phyloP scores from a whole-genome alignment of 1,140 invertebrate genomes.

The Mercenaria mercenaria region DNA sequence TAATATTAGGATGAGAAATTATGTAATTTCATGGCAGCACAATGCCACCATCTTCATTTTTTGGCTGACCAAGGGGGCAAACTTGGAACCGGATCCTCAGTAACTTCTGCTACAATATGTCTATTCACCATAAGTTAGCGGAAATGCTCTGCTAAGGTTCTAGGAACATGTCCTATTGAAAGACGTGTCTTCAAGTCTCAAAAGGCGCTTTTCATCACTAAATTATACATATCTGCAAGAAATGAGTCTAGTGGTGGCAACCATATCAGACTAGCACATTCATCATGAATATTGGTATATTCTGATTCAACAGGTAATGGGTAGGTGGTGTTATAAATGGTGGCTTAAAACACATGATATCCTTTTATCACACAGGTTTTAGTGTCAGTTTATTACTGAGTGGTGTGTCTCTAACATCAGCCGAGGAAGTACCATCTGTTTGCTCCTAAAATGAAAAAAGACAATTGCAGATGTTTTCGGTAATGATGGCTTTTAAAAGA shows the following conservation, averaged over 20 bases:
- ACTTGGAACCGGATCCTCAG: slow-evolving; percentile 22
- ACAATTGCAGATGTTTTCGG: too few species aligned
- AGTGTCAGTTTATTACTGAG: not conserved
- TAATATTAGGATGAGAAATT: not conserved
- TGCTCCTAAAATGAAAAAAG: not conserved
- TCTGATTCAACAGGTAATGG: not conserved
- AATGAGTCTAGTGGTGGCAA: not conserved
- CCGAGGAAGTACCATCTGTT: not conserved
- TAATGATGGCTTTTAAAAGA: too few species aligned
- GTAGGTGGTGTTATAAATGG: not conserved
- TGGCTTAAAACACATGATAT: not conserved
- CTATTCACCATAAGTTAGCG: not conserved
- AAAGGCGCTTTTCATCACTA: not conserved
- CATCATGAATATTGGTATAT: not conserved
- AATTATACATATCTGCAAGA: not conserved
- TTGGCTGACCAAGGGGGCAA: slow-evolving; percentile 41
- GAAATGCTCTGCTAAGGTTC: not conserved
- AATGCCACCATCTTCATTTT: slow-evolving; percentile 14
- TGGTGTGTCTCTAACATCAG: not conserved
- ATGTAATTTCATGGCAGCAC: slow-evolving; percentile 42
- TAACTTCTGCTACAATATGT: not conserved
- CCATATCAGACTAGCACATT: not conserved
- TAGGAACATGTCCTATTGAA: slow-evolving; percentile 20
- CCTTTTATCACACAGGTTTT: not conserved
- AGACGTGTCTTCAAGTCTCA: slow-evolving; percentile 24